Percentiles rank a stretch among this genome's conserved stretches.
Conservation (phyloP, 2,113 vertebrate genomes). For the Apus apus region DNA sequence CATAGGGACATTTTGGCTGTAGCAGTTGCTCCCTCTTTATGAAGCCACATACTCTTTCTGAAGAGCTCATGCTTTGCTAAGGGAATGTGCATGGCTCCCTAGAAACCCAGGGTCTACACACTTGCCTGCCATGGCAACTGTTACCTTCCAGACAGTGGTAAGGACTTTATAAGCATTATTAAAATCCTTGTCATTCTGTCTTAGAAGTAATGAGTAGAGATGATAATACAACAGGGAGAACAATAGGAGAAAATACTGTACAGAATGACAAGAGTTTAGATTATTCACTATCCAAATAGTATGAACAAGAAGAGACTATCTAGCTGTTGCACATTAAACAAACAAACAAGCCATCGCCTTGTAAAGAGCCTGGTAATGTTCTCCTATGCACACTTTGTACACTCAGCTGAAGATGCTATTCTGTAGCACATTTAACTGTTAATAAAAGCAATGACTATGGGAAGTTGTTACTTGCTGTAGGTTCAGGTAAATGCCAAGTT, state of each 20-base stretch:
- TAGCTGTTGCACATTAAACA: not conserved
- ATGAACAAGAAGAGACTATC: not conserved
- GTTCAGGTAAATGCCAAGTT: not conserved
- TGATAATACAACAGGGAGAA: not conserved
- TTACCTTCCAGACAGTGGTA: not conserved
- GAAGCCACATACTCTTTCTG: not conserved
- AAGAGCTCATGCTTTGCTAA: not conserved
- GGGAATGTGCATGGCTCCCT: not conserved
- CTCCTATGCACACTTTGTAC: not conserved
- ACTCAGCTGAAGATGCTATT: not conserved
- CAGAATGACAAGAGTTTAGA: not conserved
- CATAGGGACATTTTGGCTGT: accelerated
- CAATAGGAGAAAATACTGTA: not conserved
- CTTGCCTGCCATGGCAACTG: not conserved
- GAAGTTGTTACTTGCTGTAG: not conserved
- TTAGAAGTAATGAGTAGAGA: not conserved
- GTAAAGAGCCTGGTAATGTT: not conserved
- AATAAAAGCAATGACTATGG: not conserved
- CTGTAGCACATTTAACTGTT: not conserved
- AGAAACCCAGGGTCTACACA: not conserved
- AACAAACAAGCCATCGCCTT: not conserved
- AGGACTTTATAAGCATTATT: not conserved
- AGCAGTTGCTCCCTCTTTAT: not conserved
- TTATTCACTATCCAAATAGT: not conserved
- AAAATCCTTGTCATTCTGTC: not conserved